Evolutionary conservation across 2,888 invertebrate species (phyloP).

Genomic region (Campoletis raptor): DNA sequence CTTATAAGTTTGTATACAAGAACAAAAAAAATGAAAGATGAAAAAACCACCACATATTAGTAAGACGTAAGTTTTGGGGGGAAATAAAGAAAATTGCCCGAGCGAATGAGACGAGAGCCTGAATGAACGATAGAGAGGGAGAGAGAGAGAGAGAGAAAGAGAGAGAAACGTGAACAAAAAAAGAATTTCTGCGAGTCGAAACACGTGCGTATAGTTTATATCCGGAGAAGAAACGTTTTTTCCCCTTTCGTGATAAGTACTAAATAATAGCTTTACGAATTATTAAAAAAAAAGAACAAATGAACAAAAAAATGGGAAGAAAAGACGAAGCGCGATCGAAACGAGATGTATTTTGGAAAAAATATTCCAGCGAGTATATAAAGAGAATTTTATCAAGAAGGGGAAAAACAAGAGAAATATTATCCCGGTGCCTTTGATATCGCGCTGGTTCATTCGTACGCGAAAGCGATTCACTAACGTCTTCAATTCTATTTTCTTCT

Average conservation of each 20-base stretch:
- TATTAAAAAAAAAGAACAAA: constrained; percentile 68
- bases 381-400: constrained; percentile 65
- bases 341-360: constrained; percentile 60
- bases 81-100: constrained; percentile 40
- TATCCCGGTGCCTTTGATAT: constrained; percentile 78
- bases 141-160: constrained; percentile 37
- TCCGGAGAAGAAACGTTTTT: constrained; percentile 70
- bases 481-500: constrained; percentile 43
- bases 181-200: constrained; percentile 69
- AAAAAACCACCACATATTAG: constrained; percentile 65
- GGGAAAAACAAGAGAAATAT: constrained; percentile 70
- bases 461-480: constrained; percentile 63
- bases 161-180: constrained; percentile 31
- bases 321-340: constrained; percentile 52
- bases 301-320: constrained; percentile 28
- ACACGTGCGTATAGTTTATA: constrained; percentile 66
- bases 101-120: constrained; percentile 58
- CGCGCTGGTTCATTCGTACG: constrained; percentile 76
- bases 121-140: constrained; percentile 7
- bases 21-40: constrained; percentile 69
- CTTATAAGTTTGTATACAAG: constrained; percentile 84
- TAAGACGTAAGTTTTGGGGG: constrained; percentile 71
- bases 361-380: constrained; percentile 24
- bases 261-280: constrained; percentile 69
- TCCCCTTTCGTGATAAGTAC: constrained; percentile 58